Conservation (phyloP, 2,888 invertebrate species). For the Galerucella nymphaeae region DNA sequence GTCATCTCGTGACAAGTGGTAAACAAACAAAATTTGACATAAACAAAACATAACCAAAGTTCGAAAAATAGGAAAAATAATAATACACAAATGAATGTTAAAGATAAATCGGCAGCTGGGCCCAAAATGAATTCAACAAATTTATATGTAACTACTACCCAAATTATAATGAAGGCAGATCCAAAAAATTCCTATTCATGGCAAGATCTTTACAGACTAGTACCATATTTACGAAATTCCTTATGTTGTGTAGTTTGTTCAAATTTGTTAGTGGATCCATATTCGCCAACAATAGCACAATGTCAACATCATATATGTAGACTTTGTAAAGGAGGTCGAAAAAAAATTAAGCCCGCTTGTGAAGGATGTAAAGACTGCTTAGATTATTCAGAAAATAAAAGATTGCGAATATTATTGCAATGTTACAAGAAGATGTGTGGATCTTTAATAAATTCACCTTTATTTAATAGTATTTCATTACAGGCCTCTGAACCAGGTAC, state of each 20-base stretch:
- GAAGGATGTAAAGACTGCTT: slow-evolving; percentile 87
- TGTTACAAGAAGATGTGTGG: slow-evolving; percentile 91
- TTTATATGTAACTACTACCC: slow-evolving; percentile 84
- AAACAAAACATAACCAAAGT: slow-evolving; percentile 38
- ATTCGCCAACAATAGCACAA: slow-evolving; percentile 79
- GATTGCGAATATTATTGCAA: slow-evolving; percentile 82
- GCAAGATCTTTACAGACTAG: slow-evolving; percentile 83
- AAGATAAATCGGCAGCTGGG: slow-evolving; percentile 34
- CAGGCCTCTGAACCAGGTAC: slow-evolving; percentile 69
- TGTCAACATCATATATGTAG: slow-evolving; percentile 93
- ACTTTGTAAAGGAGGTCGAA: slow-evolving; percentile 84
- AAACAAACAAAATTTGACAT: slow-evolving; percentile 10
- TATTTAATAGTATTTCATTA: slow-evolving; percentile 71
- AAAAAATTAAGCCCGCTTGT: slow-evolving; percentile 86
- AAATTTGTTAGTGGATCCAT: slow-evolving; percentile 83
- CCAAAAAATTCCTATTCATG: slow-evolving; percentile 78
- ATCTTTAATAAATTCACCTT: slow-evolving; percentile 79
- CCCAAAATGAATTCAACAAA: slow-evolving; percentile 81
- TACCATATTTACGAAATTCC: slow-evolving; percentile 87
- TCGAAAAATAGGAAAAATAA: slow-evolving; percentile 20
- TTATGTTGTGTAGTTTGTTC: slow-evolving; percentile 92
- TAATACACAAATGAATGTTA: slow-evolving; percentile 38
- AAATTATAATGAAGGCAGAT: slow-evolving; percentile 81
- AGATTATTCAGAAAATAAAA: slow-evolving; percentile 84
- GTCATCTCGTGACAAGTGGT: background rate